Conservation (phyloP, 2,113 vertebrate genomes). For the Burhinus oedicnemus region DNA sequence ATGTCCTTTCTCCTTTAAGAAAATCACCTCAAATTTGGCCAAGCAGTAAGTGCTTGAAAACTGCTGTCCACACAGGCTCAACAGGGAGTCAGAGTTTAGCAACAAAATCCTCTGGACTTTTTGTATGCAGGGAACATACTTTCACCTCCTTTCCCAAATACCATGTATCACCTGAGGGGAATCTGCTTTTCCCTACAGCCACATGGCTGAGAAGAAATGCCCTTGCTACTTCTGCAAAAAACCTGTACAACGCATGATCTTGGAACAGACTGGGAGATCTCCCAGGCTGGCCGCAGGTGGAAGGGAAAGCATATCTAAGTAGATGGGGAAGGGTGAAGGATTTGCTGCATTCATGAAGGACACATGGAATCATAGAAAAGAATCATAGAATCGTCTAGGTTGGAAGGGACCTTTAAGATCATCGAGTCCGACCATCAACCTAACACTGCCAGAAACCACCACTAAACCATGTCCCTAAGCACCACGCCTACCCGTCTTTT, state of each 20-base stretch:
- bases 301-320: neutral
- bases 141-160: neutral
- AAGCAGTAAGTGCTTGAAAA: neutral
- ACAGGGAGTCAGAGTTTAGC: neutral
- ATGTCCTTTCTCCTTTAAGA: neutral
- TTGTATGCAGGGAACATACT: neutral
- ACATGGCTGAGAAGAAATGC: neutral
- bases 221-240: neutral
- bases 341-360: rapidly evolving
- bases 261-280: neutral
- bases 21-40: neutral
- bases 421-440: too few relatives aligned
- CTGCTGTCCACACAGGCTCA: neutral
- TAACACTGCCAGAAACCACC: too few relatives aligned
- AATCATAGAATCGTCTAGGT: too few relatives aligned
- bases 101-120: neutral
- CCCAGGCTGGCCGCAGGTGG: neutral
- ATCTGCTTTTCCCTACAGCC: neutral
- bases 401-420: too few relatives aligned
- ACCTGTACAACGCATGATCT: rapidly evolving
- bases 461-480: too few relatives aligned
- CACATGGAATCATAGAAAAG: too few relatives aligned
- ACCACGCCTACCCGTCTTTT: too few relatives aligned
- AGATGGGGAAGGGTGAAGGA: neutral
- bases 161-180: neutral